A percentile compares a stretch with the other conserved stretches of the same genome.
These are phyloP conservation scores for Mus spretus DNA, from an alignment of 2,797 vertebrate genomes.

Conservation along the genomic window DNA sequence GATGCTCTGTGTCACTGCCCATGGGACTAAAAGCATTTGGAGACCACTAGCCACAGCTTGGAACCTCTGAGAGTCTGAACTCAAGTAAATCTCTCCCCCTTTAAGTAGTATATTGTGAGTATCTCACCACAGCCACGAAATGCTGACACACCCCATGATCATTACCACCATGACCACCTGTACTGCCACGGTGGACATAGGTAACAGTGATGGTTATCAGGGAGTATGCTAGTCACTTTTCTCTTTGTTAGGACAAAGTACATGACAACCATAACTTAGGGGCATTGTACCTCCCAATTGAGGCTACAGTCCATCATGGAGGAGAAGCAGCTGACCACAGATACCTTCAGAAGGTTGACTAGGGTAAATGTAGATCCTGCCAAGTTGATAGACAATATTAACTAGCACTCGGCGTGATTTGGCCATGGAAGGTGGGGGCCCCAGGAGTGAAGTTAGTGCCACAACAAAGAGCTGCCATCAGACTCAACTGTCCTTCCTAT, in stretches of 20 bases:
- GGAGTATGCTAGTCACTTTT: neutral
- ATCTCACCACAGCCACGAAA: neutral
- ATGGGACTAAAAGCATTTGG: neutral
- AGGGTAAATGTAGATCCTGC: neutral
- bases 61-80: neutral
- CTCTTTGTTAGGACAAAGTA: neutral
- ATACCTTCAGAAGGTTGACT: neutral
- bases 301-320: neutral
- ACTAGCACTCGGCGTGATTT: neutral
- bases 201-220: neutral
- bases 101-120: neutral
- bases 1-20: neutral
- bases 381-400: neutral
- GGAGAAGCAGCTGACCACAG: neutral
- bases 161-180: neutral
- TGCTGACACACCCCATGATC: neutral
- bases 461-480: neutral
- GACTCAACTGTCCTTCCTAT: neutral
- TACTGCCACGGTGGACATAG: fast-evolving
- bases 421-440: neutral
- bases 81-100: too few relatives aligned
- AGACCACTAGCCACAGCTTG: neutral
- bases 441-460: neutral
- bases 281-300: neutral
- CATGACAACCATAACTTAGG: neutral